Evolutionary conservation across 2,113 vertebrate species (phyloP).

Genomic region (Epinephelus moara): DNA sequence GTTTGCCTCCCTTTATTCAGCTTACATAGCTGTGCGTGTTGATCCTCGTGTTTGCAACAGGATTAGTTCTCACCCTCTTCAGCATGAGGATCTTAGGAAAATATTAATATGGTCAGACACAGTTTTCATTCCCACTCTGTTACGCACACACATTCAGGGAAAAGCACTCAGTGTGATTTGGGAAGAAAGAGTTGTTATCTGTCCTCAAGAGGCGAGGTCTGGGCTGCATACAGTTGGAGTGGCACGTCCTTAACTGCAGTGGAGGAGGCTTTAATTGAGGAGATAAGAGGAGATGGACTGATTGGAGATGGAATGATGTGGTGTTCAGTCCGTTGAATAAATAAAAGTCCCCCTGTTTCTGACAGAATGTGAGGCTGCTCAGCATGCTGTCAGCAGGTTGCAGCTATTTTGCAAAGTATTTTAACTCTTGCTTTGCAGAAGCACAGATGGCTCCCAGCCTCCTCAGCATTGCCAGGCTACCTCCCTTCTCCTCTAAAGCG

Average conservation of each 20-base stretch:
- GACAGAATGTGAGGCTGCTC: conserved; percentile 2
- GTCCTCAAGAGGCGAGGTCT: conserved; percentile 49
- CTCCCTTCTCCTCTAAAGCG: not conserved
- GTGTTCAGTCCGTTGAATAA: conserved; percentile 31
- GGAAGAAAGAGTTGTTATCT: conserved; percentile 52
- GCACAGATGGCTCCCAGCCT: conserved; percentile 44
- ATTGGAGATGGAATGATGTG: conserved; percentile 41
- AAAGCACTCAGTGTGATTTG: conserved; percentile 1
- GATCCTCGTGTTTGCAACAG: conserved; percentile 14
- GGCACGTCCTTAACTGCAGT: conserved; percentile 59
- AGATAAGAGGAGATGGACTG: conserved; percentile 60
- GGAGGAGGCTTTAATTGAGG: conserved; percentile 67
- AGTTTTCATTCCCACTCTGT: conserved; percentile 9
- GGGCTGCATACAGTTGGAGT: conserved; percentile 37
- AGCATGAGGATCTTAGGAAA: conserved; percentile 17
- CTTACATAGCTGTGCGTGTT: conserved; percentile 2
- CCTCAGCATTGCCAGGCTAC: not conserved
- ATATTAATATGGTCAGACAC: conserved; percentile 9
- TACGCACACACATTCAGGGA: conserved; percentile 21
- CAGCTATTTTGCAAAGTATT: conserved; percentile 30
- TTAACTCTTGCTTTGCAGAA: not conserved
- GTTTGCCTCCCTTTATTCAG: not conserved
- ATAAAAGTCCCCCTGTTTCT: conserved; percentile 17
- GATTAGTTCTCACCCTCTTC: conserved; percentile 9
- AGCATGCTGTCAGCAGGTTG: conserved; percentile 1